A percentile compares a stretch with the other conserved stretches of the same genome.
Conservation (phyloP, 2,888 invertebrate species). For the Anodontia alba region DNA sequence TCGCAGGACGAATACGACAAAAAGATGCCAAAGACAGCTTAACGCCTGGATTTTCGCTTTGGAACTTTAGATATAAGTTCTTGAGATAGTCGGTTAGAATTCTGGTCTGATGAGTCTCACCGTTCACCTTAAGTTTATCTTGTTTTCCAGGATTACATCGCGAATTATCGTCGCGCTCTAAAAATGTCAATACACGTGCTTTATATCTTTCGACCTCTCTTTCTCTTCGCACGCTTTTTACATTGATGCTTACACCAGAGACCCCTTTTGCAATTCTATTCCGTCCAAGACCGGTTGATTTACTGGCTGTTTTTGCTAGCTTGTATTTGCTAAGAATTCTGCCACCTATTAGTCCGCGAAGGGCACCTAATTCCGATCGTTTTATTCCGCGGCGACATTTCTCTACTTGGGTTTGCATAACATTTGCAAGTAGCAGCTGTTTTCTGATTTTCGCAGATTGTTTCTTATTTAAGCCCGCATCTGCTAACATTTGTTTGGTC, state of each 20-base stretch:
- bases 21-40: conserved; percentile 52
- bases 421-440: not conserved
- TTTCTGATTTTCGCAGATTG: not conserved
- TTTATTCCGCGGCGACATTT: not conserved
- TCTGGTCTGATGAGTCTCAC: conserved; percentile 26
- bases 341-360: not conserved
- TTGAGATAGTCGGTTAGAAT: conserved; percentile 47
- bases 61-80: conserved; percentile 42
- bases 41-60: conserved; percentile 40
- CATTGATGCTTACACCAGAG: not conserved
- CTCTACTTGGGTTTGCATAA: not conserved
- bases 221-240: not conserved
- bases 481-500: not conserved
- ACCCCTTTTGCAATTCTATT: not conserved
- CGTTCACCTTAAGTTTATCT: conserved; percentile 32
- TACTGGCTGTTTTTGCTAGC: not conserved
- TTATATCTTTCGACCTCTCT: not conserved
- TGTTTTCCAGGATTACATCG: conserved; percentile 48
- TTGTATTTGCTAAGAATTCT: not conserved
- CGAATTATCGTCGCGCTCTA: not conserved
- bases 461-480: not conserved
- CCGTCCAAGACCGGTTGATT: not conserved
- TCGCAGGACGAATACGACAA: conserved; percentile 32
- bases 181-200: not conserved
- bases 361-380: not conserved